These are phyloP conservation scores for Poeciliopsis retropinna DNA, from an alignment of 2,113 vertebrate species.

Conservation along the genomic window DNA sequence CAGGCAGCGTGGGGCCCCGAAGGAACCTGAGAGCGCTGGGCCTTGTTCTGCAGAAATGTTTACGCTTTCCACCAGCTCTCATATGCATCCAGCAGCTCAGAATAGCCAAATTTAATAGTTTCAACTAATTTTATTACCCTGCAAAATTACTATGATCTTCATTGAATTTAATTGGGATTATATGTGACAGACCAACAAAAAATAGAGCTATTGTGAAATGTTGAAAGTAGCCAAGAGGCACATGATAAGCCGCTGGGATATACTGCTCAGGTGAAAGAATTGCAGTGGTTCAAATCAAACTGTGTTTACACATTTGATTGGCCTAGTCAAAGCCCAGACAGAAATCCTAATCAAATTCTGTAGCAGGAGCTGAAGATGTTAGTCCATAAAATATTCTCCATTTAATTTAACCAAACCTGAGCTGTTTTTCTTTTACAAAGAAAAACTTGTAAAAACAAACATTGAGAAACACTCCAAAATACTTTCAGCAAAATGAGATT, in stretches of 20 bases:
- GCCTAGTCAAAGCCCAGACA: no score
- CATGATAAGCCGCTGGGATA: neutral
- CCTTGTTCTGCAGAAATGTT: slow-evolving; percentile 48
- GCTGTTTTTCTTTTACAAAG: neutral
- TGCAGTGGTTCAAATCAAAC: no score
- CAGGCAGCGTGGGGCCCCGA: slow-evolving; percentile 56
- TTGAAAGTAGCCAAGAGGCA: neutral
- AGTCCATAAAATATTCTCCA: neutral
- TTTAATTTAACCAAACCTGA: neutral
- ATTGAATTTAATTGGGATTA: no score
- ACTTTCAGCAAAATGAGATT: neutral
- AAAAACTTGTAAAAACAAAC: neutral
- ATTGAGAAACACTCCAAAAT: neutral
- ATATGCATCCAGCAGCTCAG: slow-evolving; percentile 19
- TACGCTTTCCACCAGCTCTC: slow-evolving; percentile 43
- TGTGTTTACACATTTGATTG: no score
- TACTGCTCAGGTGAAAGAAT: neutral
- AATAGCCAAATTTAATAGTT: no score
- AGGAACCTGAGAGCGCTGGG: slow-evolving; percentile 44
- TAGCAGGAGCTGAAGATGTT: no score
- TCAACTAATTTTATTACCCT: no score
- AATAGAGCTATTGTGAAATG: no score
- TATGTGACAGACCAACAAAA: no score
- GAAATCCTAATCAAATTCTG: no score
- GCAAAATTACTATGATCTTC: no score